Base-by-base conservation (phyloP, 2,113 vertebrate genomes). In the Guaruba guarouba region DNA sequence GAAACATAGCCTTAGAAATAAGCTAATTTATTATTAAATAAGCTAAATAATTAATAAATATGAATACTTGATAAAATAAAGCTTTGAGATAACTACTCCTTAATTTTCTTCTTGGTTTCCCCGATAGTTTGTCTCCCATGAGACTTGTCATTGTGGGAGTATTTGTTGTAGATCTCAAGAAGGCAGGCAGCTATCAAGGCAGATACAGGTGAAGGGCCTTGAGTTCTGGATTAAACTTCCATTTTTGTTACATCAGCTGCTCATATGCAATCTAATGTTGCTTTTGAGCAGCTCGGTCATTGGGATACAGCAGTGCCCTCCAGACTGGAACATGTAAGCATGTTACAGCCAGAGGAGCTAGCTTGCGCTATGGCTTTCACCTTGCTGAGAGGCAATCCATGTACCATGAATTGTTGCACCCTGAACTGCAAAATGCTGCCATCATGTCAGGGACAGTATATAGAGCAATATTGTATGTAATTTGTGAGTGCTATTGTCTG, bases 261-360 rank as follows among this genome's bases (percentile, higher is more conserved):
- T 73, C 5, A 6, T 1, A 3, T 33, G 31, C 16, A 28, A 18
- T 37, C 11, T 8, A 33, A 5, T 0, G 5, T 24, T 48, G n/a
- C 23, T 78, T 20, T 17, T 48, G 33, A 18, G 23, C 31, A 23
- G 28, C 17, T 59, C 0, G 1, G 15, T 6, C 0, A 0, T 25
- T 23, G 24, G 33, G 20, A 15, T 18, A 2, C 24, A 52, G 35
- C 15, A 17, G 5, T 18, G 31, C 28, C 2, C 7, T 43, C 17
- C 51, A 13, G 29, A 17, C 10, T 33, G 17, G 5, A 7, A n/a
- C 7, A 5, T 44, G 44, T 44, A 44, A 18, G n/a, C 11, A 11
- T 25, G 10, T 39, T 82, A 23, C 43, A 83, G 29, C 41, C 29
- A 20, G 57, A 74, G 43, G 39, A 89, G 35, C 48, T 37, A 59